phyloP scores from a whole-genome alignment of 2,888 invertebrate species.

The Limnephilus rhombicus region DNA sequence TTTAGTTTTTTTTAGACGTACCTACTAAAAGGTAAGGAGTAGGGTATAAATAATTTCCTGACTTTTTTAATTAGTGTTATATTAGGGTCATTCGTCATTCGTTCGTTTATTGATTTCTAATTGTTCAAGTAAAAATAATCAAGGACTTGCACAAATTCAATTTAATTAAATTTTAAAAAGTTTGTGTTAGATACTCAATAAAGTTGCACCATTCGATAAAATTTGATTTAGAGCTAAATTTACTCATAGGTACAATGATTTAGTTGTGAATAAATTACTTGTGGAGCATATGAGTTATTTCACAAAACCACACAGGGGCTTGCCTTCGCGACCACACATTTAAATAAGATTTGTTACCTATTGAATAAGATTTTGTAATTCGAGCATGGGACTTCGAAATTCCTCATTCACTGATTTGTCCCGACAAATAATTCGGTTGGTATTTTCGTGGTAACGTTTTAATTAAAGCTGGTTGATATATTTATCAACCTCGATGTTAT shows the following conservation, averaged over 20 bases:
- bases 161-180: too few relatives aligned
- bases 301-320: neutral
- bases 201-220: neutral
- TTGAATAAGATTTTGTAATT: neutral
- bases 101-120: too few relatives aligned
- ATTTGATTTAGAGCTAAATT: neutral
- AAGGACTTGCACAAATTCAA: too few relatives aligned
- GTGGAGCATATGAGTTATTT: neutral
- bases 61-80: too few relatives aligned
- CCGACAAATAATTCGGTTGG: constrained; percentile 10
- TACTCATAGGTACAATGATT: neutral
- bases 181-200: too few relatives aligned
- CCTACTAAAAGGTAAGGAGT: too few relatives aligned
- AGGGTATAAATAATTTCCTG: too few relatives aligned
- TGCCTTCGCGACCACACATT: neutral
- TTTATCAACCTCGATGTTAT: constrained; percentile 22
- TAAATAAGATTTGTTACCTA: neutral
- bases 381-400: neutral
- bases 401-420: constrained; percentile 18
- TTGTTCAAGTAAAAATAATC: too few relatives aligned
- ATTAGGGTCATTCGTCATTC: too few relatives aligned
- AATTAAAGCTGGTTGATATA: constrained; percentile 14
- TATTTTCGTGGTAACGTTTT: constrained; percentile 15
- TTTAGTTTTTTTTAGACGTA: too few relatives aligned
- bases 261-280: neutral